Base-by-base conservation (phyloP, 2,888 invertebrate genomes). In the Drosophila rubida region DNA sequence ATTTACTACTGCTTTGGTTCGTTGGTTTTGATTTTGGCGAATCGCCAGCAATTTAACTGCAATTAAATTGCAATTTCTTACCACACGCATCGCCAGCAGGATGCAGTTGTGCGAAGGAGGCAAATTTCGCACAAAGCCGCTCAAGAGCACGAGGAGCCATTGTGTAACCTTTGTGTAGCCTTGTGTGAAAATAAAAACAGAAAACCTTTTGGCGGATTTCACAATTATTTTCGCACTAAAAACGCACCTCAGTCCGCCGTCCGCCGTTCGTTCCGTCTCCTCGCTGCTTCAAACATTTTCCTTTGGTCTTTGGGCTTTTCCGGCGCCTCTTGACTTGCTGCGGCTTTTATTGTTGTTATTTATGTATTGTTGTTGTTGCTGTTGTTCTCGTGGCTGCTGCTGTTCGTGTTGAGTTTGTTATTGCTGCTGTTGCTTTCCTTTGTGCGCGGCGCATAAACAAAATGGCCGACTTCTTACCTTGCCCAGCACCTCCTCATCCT, bases 41-140 rank as follows among this genome's bases (percentile, higher is more conserved):
- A 90, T 89, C 79, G 85, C 75, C 70, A 80, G 84, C 88, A 81
- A 89, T 89, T 89, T 87, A 85, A 88, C 84, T 85, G 78, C 88
- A 90, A 90, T 90, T 90, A 80, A 82, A 87, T 85, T 86, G 75
- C 85, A 82, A 86, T 86, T 60, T 32, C 19, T 55, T 77, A 59
- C 80, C 83, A 75, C 82, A 82, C 82, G 78, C 84, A 83, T 51
- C 58, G 69, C 42, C 27, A 25, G 16, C 11, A 11, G 65, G 51
- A 55, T 49, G 14, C n/a, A 4, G 2, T 14, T 46, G 55, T 59
- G 66, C 61, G 19, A 72, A 63, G 69, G 22, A 73, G 71, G 69
- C 78, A 60, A 71, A 78, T 73, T 64, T 65, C 39, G 11, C 66
- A 65, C 69, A 78, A 78, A 78, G 78, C 68, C 69, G 35, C 64